These are phyloP conservation scores for Paralichthys olivaceus DNA, from an alignment of 2,113 vertebrate genomes.

Conservation along the genomic window DNA sequence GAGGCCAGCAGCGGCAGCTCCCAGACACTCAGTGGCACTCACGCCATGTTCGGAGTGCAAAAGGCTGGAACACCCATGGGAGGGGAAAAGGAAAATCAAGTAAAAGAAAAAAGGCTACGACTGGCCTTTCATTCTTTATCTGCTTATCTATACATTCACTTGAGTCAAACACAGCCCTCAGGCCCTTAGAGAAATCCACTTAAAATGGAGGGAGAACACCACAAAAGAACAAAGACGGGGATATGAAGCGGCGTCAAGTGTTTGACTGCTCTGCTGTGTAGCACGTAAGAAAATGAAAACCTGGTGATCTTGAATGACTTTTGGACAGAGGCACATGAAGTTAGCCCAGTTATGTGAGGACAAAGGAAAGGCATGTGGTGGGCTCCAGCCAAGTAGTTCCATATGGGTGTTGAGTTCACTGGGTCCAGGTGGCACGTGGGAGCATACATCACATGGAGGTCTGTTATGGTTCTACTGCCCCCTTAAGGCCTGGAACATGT, in stretches of 20 bases:
- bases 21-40: slow-evolving; percentile 23
- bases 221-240: slow-evolving; percentile 23
- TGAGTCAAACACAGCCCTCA: slow-evolving; percentile 1
- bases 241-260: slow-evolving; percentile 22
- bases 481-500: slow-evolving; percentile 54
- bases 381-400: slow-evolving; percentile 78
- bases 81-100: slow-evolving; percentile 11
- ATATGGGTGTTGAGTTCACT: slow-evolving; percentile 80
- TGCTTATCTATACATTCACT: neutral
- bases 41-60: slow-evolving; percentile 23
- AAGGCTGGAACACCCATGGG: slow-evolving; percentile 1
- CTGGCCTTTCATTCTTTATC: slow-evolving; percentile 13
- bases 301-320: slow-evolving; percentile 55
- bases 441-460: slow-evolving; percentile 44
- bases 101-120: slow-evolving; percentile 5
- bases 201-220: neutral
- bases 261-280: neutral
- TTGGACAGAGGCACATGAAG: slow-evolving; percentile 55
- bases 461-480: slow-evolving; percentile 59
- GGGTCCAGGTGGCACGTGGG: slow-evolving; percentile 76
- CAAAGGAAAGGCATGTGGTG: slow-evolving; percentile 80
- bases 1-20: slow-evolving; percentile 32
- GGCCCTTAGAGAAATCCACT: slow-evolving; percentile 4
- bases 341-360: slow-evolving; percentile 79
- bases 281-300: slow-evolving; percentile 41